These are phyloP conservation scores for Tachina lurida DNA, from an alignment of 2,888 invertebrate species.

Conservation along the genomic window DNA sequence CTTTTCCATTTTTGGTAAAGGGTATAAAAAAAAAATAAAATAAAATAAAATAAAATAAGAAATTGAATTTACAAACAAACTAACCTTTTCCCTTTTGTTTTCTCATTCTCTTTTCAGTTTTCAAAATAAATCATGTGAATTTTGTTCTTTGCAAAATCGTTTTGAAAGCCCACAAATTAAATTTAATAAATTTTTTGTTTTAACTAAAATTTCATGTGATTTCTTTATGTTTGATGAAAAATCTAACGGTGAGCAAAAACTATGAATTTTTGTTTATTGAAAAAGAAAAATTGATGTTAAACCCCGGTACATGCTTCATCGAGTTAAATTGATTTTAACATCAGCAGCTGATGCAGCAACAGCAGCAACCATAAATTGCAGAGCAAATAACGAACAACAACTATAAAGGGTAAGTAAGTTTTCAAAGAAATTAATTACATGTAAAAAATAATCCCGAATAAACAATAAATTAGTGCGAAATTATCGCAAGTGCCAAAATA, in stretches of 20 bases:
- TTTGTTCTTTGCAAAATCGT: conserved; percentile 68
- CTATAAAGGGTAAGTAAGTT: conserved; percentile 67
- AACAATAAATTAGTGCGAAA: too few species aligned
- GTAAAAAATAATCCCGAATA: too few species aligned
- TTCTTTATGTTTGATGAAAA: conserved; percentile 36
- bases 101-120: conserved; percentile 63
- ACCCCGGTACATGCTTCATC: conserved; percentile 54
- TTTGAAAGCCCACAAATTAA: conserved; percentile 63
- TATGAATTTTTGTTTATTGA: conserved; percentile 58
- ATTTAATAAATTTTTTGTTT: conserved; percentile 18
- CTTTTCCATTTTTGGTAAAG: too few species aligned
- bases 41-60: too few species aligned
- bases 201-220: conserved; percentile 31
- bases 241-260: conserved; percentile 41
- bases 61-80: too few species aligned
- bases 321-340: conserved; percentile 55
- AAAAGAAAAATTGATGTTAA: conserved; percentile 57
- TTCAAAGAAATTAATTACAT: too few species aligned
- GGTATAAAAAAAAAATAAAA: too few species aligned
- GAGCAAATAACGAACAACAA: conserved; percentile 19
- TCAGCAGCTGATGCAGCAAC: conserved; percentile 28
- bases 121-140: conserved; percentile 65
- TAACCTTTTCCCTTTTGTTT: neutral
- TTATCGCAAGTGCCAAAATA: too few species aligned
- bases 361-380: conserved; percentile 31